Percentiles rank a stretch among this genome's conserved stretches.
These are phyloP conservation scores for Mizuhopecten yessoensis DNA, from an alignment of 1,140 invertebrate genomes.

Conservation along the genomic window DNA sequence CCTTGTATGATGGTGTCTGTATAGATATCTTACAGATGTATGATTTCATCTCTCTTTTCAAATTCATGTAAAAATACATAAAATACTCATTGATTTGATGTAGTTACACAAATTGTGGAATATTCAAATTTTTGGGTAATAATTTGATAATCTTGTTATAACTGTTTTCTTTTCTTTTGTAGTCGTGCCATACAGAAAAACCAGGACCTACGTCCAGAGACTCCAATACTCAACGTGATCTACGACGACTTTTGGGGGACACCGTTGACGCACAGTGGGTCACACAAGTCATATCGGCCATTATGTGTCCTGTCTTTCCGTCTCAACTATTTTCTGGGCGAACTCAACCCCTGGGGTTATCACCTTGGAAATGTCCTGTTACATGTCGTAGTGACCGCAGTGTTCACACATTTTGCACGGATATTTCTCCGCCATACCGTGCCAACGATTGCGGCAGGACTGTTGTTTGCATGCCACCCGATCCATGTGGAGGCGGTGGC, in stretches of 20 bases:
- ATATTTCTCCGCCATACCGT: constrained; percentile 74
- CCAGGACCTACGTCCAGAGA: constrained; percentile 94
- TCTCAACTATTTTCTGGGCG: constrained; percentile 87
- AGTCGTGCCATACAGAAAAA: constrained; percentile 95
- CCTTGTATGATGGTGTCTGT: too few relatives aligned
- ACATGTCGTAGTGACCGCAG: constrained; percentile 80
- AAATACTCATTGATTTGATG: too few relatives aligned
- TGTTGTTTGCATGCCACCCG: constrained; percentile 84
- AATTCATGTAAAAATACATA: too few relatives aligned
- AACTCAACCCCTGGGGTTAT: constrained; percentile 84
- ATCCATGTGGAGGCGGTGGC: constrained; percentile 90
- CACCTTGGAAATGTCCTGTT: constrained; percentile 84
- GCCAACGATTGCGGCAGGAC: constrained; percentile 86
- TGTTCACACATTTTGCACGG: constrained; percentile 79
- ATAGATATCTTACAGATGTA: too few relatives aligned
- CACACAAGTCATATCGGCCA: constrained; percentile 97
- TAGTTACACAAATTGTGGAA: too few relatives aligned
- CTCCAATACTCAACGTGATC: constrained; percentile 95
- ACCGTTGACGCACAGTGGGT: constrained; percentile 95
- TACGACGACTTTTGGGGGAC: constrained; percentile 99
- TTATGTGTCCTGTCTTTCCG: constrained; percentile 96
- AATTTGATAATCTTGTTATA: too few relatives aligned
- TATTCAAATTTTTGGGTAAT: too few relatives aligned
- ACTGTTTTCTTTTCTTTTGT: constrained; percentile 66
- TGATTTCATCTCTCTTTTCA: too few relatives aligned